A percentile compares a stretch with the other conserved stretches of the same genome.
phyloP scores from a whole-genome alignment of 92 coral and sea anemone species.

The Umimayanthus chanpuru region DNA sequence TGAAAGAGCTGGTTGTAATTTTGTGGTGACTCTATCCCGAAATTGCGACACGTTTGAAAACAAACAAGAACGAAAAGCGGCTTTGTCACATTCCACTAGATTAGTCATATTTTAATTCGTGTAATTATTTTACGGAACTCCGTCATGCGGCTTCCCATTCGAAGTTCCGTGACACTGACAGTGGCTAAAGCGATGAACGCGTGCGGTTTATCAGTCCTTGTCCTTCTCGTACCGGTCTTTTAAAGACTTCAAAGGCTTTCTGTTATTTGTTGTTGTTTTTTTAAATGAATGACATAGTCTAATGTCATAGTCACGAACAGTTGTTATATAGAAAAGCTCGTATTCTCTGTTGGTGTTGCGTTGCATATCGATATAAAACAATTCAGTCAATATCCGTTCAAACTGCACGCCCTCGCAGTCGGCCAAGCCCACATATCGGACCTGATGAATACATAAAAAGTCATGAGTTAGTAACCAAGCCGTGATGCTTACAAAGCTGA shows the following conservation, averaged over 20 bases:
- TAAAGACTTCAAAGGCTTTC: slow-evolving; percentile 21
- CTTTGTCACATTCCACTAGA: neutral
- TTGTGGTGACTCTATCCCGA: neutral
- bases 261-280: slow-evolving; percentile 8
- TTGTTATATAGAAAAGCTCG: no score
- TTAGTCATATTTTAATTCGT: neutral
- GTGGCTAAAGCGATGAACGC: neutral
- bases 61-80: neutral
- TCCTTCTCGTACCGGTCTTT: slow-evolving; percentile 13
- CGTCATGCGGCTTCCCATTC: slow-evolving; percentile 8
- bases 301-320: slow-evolving; percentile 29
- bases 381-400: no score
- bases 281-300: no score
- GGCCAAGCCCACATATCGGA: no score
- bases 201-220: neutral
- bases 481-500: no score
- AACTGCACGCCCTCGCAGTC: no score
- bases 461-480: no score
- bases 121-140: slow-evolving; percentile 8
- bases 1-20: neutral
- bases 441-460: no score
- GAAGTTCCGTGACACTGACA: slow-evolving; percentile 14
- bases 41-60: neutral
- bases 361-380: no score
- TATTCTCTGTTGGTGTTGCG: no score